These are phyloP conservation scores for Pachyramphus minor DNA, from an alignment of 2,113 vertebrate genomes.

Conservation along the genomic window DNA sequence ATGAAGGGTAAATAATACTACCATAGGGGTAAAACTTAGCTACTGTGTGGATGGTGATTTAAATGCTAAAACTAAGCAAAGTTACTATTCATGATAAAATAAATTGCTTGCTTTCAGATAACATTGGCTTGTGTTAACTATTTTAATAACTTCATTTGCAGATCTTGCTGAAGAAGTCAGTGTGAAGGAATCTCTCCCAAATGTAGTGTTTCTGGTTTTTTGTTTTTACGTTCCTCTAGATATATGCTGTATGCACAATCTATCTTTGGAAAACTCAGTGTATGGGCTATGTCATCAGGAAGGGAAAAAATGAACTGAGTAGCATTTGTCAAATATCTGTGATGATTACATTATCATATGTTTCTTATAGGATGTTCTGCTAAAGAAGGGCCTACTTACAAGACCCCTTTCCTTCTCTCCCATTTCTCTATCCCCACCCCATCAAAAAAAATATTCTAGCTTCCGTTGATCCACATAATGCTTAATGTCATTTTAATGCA, in stretches of 20 bases:
- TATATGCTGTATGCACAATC: slow-evolving; percentile 31
- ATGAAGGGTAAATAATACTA: neutral
- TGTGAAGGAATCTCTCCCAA: neutral
- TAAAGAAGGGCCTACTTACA: neutral
- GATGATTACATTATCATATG: slow-evolving; percentile 66
- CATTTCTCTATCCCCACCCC: slow-evolving; percentile 25
- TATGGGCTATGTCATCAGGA: slow-evolving; percentile 58
- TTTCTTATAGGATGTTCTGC: slow-evolving; percentile 22
- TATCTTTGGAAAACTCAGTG: slow-evolving; percentile 24
- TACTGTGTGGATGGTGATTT: neutral
- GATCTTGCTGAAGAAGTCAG: neutral
- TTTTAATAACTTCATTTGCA: slow-evolving; percentile 21
- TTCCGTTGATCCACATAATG: slow-evolving; percentile 33
- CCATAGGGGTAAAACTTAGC: neutral
- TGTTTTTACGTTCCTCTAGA: slow-evolving; percentile 21
- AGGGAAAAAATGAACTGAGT: slow-evolving; percentile 50
- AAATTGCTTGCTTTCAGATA: slow-evolving; percentile 1
- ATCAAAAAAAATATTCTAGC: slow-evolving; percentile 49
- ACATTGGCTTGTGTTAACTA: neutral
- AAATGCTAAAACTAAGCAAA: neutral
- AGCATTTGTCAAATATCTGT: slow-evolving; percentile 55
- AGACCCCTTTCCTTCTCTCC: neutral
- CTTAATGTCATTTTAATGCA: slow-evolving; percentile 60
- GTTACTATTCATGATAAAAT: neutral
- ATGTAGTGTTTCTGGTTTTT: slow-evolving; percentile 12